Evolutionary conservation across 2,888 invertebrate genomes (phyloP).

Genomic region (Caenorhabditis imperialis): DNA sequence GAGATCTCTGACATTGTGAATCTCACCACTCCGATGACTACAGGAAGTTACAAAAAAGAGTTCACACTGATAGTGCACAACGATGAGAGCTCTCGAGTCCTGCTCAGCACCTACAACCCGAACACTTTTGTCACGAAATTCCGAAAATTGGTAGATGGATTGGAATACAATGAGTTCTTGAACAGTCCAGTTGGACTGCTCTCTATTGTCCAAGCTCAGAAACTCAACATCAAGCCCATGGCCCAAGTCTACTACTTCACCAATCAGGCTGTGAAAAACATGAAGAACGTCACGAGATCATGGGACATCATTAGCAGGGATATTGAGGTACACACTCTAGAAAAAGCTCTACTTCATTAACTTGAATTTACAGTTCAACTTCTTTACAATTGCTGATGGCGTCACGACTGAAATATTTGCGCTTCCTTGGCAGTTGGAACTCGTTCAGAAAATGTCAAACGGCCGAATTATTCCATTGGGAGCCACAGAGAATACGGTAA

Average conservation of each 20-base stretch:
- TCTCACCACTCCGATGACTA: neutral
- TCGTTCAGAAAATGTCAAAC: constrained; percentile 34
- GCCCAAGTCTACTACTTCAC: constrained; percentile 42
- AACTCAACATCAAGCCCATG: constrained; percentile 23
- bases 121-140: constrained; percentile 10
- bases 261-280: constrained; percentile 21
- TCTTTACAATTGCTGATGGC: constrained; percentile 34
- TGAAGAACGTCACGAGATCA: constrained; percentile 8
- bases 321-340: constrained; percentile 9
- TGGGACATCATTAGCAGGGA: constrained; percentile 35
- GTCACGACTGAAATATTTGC: constrained; percentile 31
- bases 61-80: constrained; percentile 36
- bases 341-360: neutral
- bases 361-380: constrained; percentile 18
- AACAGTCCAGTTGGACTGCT: constrained; percentile 8
- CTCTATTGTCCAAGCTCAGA: constrained; percentile 33
- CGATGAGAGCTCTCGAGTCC: constrained; percentile 19
- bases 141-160: neutral
- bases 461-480: constrained; percentile 28
- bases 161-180: constrained; percentile 1
- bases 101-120: constrained; percentile 26
- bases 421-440: constrained; percentile 17
- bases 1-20: constrained; percentile 25
- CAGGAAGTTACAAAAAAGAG: constrained; percentile 14
- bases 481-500: constrained; percentile 19